Conservation (phyloP, 2,797 vertebrate genomes). For the Paedocypris micromegethes region DNA sequence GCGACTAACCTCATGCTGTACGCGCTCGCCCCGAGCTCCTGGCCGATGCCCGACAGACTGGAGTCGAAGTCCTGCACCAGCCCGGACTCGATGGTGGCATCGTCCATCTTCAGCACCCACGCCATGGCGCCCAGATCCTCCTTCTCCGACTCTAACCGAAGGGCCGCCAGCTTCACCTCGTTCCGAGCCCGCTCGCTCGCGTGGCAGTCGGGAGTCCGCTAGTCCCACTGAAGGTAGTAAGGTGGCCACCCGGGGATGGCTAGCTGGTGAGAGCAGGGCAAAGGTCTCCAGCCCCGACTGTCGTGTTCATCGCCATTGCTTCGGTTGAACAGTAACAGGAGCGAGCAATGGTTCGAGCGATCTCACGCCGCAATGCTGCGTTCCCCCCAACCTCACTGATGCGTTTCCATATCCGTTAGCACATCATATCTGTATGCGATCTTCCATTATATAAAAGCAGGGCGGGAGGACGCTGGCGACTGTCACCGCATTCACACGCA, state of each 20-base stretch:
- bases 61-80: conserved; percentile 97
- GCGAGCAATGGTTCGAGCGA: conserved; percentile 15
- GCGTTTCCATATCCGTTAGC: conserved; percentile 9
- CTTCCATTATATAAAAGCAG: conserved; percentile 35
- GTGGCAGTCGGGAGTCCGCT: conserved; percentile 16
- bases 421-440: conserved; percentile 31
- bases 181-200: conserved; percentile 31
- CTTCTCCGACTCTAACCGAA: conserved; percentile 68
- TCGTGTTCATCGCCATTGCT: conserved; percentile 39
- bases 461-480: conserved; percentile 42
- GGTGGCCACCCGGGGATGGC: conserved; percentile 32
- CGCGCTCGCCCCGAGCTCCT: conserved; percentile 93
- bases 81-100: conserved; percentile 92
- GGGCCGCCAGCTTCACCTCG: conserved; percentile 65
- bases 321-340: conserved; percentile 25
- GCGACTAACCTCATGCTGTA: conserved; percentile 92
- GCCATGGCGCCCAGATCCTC: conserved; percentile 80
- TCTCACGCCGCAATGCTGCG: background rate
- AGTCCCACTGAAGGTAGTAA: conserved; percentile 24
- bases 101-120: conserved; percentile 99
- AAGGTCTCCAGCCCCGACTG: conserved; percentile 25
- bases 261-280: conserved; percentile 29
- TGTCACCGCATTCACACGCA: conserved; percentile 60
- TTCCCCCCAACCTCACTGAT: conserved; percentile 4
- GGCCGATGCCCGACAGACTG: conserved; percentile 92